Evolutionary conservation across 92 coral and sea anemone species (phyloP), one percentile per base, ranked within the genome.

Genomic region (Palythoa heliodiscus): DNA sequence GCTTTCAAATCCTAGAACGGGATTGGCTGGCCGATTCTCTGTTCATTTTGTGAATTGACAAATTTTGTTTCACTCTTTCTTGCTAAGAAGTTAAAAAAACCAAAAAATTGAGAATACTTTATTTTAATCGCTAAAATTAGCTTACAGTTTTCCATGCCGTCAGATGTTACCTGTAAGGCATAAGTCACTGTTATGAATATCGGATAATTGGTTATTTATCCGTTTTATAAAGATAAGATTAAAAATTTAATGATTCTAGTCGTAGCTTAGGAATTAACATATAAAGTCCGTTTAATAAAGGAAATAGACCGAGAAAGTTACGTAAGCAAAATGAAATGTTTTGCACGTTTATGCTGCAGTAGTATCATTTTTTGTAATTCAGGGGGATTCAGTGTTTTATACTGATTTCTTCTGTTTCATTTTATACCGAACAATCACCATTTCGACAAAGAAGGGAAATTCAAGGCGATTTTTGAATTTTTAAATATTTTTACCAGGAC

Each of bases 231-330:
- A 52, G n/a, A 57, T 38, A 9, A 79, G 73, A 64, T 50, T 64
- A 80, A 14, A 39, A 47, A 16, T 47, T 69, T 66, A 67, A 23
- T 64, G 48, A 64, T 11, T 14, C 43, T 48, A 15, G 39, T 22
- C 55, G 57, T 50, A 24, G 39, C 73, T 79, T 29, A 64, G 73
- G 71, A 80, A 80, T 66, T 63, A 69, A 69, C 73, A 80, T 20
- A 11, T 48, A 43, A 47, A 43, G 50, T 43, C 50, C 50, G 50
- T 43, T 43, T 43, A 43, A 43, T 1, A 43, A 43, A 66, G 83
- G 55, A 79, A 66, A 68, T 80, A 35, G 58, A 63, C 14, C 10
- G 12, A 63, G 43, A 57, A 22, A 1, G n/a, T n/a, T n/a, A 24
- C 6, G 6, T 3, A 48, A 80, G 11, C 75, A 22, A 14, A n/a